A percentile compares a stretch with the other conserved stretches of the same genome.
Conservation (phyloP, 2,113 vertebrate genomes). For the Leucosticte australis region DNA sequence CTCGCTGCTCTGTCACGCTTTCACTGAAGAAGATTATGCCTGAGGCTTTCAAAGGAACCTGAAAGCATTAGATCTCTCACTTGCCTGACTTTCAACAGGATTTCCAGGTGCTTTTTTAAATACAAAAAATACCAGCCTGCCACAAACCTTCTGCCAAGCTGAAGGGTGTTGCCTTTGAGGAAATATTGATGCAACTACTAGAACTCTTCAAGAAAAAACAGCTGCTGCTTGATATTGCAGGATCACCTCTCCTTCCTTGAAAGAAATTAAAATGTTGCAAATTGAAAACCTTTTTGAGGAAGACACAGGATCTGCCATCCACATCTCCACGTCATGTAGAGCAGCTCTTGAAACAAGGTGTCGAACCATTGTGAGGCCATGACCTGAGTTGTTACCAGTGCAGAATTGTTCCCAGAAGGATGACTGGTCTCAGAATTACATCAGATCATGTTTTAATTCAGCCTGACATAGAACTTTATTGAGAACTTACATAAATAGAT, state of each 20-base stretch:
- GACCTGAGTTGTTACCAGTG: not conserved
- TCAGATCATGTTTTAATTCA: conserved; percentile 8
- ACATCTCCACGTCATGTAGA: not conserved
- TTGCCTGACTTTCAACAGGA: not conserved
- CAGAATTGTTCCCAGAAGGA: not conserved
- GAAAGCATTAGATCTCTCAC: not conserved
- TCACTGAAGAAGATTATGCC: not conserved
- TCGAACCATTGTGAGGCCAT: fast-evolving
- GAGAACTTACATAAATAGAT: not conserved
- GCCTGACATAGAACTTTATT: not conserved
- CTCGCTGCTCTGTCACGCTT: conserved; percentile 7
- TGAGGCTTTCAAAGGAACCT: conserved; percentile 1
- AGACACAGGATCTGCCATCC: not conserved
- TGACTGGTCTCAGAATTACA: not conserved
- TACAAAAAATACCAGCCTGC: not conserved
- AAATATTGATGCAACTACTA: not conserved
- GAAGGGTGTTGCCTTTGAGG: conserved; percentile 18
- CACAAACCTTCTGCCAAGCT: not conserved
- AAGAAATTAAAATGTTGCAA: not conserved
- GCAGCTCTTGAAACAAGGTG: not conserved
- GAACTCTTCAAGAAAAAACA: not conserved
- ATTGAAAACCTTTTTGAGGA: not conserved
- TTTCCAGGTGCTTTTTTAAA: not conserved
- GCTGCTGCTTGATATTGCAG: not conserved
- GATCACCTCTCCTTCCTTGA: not conserved